Percentiles rank a stretch among this genome's conserved stretches.
Conservation (phyloP, 2,888 invertebrate species). For the Cabera pusaria region DNA sequence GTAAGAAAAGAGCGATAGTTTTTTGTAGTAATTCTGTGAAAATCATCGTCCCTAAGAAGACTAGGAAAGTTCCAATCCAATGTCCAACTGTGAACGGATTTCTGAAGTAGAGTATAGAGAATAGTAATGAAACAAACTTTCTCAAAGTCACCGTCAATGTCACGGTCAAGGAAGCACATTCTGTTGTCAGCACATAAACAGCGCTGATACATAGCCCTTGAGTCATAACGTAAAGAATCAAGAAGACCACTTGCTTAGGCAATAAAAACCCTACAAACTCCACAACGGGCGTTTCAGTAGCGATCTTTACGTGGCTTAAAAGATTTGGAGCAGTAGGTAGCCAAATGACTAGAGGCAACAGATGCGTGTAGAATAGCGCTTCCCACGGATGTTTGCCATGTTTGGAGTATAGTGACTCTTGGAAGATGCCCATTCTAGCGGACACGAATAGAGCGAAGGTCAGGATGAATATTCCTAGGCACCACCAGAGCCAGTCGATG, state of each 20-base stretch:
- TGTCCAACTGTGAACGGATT: slow-evolving; percentile 97
- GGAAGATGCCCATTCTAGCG: slow-evolving; percentile 97
- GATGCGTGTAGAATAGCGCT: slow-evolving; percentile 94
- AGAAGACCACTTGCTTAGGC: slow-evolving; percentile 90
- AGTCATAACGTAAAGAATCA: slow-evolving; percentile 92
- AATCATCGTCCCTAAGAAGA: slow-evolving; percentile 96
- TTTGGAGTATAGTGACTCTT: slow-evolving; percentile 91
- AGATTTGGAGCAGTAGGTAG: slow-evolving; percentile 90
- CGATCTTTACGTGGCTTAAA: slow-evolving; percentile 88
- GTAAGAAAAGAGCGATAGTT: slow-evolving; percentile 57
- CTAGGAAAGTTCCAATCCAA: slow-evolving; percentile 94
- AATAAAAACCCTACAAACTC: slow-evolving; percentile 84
- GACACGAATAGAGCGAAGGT: slow-evolving; percentile 95
- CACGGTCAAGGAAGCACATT: slow-evolving; percentile 96
- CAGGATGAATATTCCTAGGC: slow-evolving; percentile 89
- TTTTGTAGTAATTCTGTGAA: slow-evolving; percentile 91
- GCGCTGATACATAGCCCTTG: slow-evolving; percentile 97
- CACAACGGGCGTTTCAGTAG: slow-evolving; percentile 85
- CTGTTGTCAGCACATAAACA: slow-evolving; percentile 96
- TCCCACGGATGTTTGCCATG: slow-evolving; percentile 97
- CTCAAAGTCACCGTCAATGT: slow-evolving; percentile 97
- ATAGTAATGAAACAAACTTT: slow-evolving; percentile 97
- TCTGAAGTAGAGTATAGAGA: slow-evolving; percentile 96
- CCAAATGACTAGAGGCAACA: slow-evolving; percentile 95
- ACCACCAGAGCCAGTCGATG: slow-evolving; percentile 85